These are phyloP conservation scores for Platichthys flesus DNA, from an alignment of 2,113 vertebrate genomes.

Conservation along the genomic window DNA sequence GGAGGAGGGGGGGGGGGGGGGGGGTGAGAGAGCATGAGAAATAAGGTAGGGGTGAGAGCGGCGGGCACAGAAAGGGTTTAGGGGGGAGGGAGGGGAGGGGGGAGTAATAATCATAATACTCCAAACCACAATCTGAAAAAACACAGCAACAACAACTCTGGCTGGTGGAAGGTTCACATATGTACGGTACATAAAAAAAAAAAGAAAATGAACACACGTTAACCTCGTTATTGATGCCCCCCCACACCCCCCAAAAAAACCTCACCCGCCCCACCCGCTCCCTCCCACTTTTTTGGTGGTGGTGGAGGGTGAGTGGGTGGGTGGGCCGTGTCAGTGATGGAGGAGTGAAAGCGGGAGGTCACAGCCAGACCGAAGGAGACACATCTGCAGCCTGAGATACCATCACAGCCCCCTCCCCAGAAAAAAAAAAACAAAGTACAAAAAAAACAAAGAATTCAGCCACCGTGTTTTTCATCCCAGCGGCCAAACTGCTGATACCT, in stretches of 20 bases:
- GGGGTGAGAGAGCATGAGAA: constrained; percentile 14
- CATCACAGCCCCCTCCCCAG: constrained; percentile 60
- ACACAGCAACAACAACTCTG: constrained; percentile 59
- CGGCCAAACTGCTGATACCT: constrained; percentile 74
- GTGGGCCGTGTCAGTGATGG: constrained; percentile 74
- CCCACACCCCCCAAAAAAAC: background rate
- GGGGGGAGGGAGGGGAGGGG: background rate
- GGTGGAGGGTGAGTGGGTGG: constrained; percentile 70
- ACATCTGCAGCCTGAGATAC: constrained; percentile 87
- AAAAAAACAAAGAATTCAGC: constrained; percentile 55
- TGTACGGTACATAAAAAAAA: constrained; percentile 64
- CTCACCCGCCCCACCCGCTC: background rate
- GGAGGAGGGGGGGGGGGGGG: background rate
- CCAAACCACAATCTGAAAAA: constrained; percentile 69
- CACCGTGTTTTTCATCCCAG: constrained; percentile 61
- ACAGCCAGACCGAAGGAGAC: constrained; percentile 85
- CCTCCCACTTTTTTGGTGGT: constrained; percentile 11
- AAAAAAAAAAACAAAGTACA: constrained; percentile 21
- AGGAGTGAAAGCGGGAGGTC: constrained; percentile 75
- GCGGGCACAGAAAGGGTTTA: constrained; percentile 45
- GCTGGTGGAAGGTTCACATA: constrained; percentile 69
- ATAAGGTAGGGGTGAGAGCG: constrained; percentile 33
- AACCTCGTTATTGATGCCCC: constrained; percentile 12
- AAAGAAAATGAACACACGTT: constrained; percentile 45
- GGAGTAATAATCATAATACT: constrained; percentile 58